Conservation (phyloP, 2,113 vertebrate species). For the Corapipo altera region DNA sequence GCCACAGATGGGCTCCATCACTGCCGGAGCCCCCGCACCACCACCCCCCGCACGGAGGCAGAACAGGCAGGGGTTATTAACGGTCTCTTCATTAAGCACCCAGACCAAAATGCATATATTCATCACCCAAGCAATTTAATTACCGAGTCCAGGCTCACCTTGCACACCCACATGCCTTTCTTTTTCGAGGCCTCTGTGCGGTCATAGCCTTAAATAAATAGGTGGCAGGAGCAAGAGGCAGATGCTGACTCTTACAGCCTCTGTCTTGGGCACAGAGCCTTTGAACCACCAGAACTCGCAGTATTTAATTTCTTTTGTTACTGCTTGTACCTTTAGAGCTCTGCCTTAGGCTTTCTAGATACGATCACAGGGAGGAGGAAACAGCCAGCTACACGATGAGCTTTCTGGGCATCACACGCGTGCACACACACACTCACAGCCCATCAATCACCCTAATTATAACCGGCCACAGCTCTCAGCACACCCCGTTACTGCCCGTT, state of each 20-base stretch:
- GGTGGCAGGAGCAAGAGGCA: background rate
- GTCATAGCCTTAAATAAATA: conserved; percentile 32
- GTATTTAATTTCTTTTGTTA: conserved; percentile 54
- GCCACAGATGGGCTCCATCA: background rate
- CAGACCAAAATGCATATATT: background rate
- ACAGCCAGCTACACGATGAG: background rate
- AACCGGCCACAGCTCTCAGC: background rate
- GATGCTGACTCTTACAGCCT: conserved; percentile 21
- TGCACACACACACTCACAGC: background rate
- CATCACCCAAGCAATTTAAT: conserved; percentile 23
- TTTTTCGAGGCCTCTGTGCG: background rate
- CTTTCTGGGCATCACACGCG: conserved; percentile 50
- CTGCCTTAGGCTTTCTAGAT: conserved; percentile 57
- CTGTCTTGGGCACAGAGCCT: background rate
- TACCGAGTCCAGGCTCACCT: background rate
- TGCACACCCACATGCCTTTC: background rate
- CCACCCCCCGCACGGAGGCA: background rate
- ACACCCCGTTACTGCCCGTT: background rate
- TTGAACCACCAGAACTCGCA: conserved; percentile 7
- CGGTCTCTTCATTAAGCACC: background rate
- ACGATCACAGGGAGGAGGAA: conserved; percentile 49
- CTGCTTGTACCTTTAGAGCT: conserved; percentile 10
- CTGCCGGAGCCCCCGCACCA: background rate
- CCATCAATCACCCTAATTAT: conserved; percentile 56
- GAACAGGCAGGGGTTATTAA: background rate